phyloP scores from a whole-genome alignment of 2,888 invertebrate species.

The Stenurella melanura region DNA sequence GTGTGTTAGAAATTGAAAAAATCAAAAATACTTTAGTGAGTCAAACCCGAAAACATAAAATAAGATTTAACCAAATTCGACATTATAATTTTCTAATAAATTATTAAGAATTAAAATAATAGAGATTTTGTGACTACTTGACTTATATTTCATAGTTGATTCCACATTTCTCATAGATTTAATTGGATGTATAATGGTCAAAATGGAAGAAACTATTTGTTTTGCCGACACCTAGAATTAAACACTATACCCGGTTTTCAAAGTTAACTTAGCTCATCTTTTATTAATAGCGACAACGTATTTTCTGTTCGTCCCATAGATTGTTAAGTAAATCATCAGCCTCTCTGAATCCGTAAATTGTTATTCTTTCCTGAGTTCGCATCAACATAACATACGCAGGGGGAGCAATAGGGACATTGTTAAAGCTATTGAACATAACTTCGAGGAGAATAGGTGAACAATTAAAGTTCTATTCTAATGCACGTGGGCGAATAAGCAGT shows the following conservation, averaged over 20 bases:
- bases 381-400: constrained; percentile 51
- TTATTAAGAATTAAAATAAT: too few species aligned
- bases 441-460: constrained; percentile 64
- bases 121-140: too few species aligned
- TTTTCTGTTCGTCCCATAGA: constrained; percentile 54
- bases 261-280: constrained; percentile 43
- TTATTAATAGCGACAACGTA: constrained; percentile 51
- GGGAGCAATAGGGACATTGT: constrained; percentile 60
- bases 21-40: too few species aligned
- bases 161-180: background rate
- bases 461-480: constrained; percentile 65
- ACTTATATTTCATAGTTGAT: background rate
- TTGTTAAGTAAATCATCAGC: constrained; percentile 57
- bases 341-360: constrained; percentile 59
- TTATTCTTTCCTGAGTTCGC: constrained; percentile 63
- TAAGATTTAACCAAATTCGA: too few species aligned
- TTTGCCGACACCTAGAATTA: background rate
- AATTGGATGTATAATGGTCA: background rate
- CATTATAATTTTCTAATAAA: too few species aligned
- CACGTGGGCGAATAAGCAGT: constrained; percentile 63
- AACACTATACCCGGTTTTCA: background rate
- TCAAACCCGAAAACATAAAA: too few species aligned
- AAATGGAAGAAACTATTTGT: too few species aligned
- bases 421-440: constrained; percentile 54
- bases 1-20: too few species aligned